Evolutionary conservation across 2,888 invertebrate species (phyloP).

Genomic region (Leptogaster cylindrica): DNA sequence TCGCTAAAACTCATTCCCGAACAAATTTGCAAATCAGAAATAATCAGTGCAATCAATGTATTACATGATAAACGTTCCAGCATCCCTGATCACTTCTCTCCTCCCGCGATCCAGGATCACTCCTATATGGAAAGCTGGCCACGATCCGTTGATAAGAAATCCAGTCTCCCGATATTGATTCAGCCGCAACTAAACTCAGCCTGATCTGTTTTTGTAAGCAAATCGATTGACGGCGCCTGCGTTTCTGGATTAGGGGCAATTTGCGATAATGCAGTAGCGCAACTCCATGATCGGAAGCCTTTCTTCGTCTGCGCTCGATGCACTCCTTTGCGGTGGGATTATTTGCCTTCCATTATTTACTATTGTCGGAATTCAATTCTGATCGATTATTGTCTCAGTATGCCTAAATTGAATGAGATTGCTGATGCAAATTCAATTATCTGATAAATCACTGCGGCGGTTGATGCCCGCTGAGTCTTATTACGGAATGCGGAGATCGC

Average conservation of each 20-base stretch:
- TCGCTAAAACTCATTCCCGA: no score
- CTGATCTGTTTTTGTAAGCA: constrained; percentile 1
- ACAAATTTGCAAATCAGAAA: no score
- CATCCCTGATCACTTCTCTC: no score
- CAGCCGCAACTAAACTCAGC: constrained; percentile 6
- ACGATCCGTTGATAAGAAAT: constrained; percentile 11
- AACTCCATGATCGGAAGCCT: constrained; percentile 20
- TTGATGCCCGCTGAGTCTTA: no score
- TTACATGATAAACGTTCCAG: no score
- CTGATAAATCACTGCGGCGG: constrained; percentile 18
- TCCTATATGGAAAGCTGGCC: no score
- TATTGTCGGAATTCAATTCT: constrained; percentile 26
- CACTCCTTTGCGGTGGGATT: constrained; percentile 1
- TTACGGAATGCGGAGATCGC: no score
- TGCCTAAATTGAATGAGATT: neutral
- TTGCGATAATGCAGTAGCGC: neutral
- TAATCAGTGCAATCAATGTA: no score
- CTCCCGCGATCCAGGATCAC: no score
- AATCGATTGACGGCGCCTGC: constrained; percentile 27
- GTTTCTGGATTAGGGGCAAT: constrained; percentile 10
- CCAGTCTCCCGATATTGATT: constrained; percentile 11
- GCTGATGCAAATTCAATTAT: constrained; percentile 4
- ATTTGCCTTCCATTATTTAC: constrained; percentile 27
- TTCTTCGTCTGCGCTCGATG: neutral
- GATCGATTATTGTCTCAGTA: neutral